Evolutionary conservation across 2,888 invertebrate genomes (phyloP).

Genomic region (Zootermopsis nevadensis): DNA sequence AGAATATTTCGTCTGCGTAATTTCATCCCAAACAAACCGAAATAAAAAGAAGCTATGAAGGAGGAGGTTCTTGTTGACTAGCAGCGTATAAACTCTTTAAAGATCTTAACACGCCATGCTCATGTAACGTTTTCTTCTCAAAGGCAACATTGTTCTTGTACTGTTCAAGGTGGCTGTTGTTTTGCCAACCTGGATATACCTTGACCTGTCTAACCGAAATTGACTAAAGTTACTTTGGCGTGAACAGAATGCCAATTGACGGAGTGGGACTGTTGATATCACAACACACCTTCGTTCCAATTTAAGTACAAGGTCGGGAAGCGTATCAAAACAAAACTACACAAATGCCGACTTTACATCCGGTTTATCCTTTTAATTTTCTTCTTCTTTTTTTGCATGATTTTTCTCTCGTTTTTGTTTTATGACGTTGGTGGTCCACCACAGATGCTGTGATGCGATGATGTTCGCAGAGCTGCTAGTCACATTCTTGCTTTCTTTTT

Average conservation of each 20-base stretch:
- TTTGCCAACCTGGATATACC: conserved; percentile 6
- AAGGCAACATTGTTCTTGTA: too few relatives aligned
- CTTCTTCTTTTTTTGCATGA: not conserved
- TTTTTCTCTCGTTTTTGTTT: not conserved
- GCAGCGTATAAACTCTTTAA: too few relatives aligned
- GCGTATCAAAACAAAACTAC: not conserved
- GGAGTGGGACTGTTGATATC: not conserved
- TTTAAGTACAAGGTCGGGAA: conserved; percentile 9
- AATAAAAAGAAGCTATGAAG: too few relatives aligned
- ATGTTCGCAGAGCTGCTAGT: not conserved
- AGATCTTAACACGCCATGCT: too few relatives aligned
- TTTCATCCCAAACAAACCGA: too few relatives aligned
- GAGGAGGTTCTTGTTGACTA: too few relatives aligned
- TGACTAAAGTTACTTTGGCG: not conserved
- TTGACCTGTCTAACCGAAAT: conserved; percentile 35
- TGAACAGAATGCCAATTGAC: not conserved
- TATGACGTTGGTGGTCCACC: not conserved
- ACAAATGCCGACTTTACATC: not conserved
- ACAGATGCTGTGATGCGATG: too few relatives aligned
- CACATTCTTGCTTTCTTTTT: conserved; percentile 17
- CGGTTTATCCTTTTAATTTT: not conserved
- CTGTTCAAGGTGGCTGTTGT: not conserved
- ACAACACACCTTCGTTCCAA: not conserved
- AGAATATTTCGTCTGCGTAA: too few relatives aligned
- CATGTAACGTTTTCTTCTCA: too few relatives aligned